Percentiles rank a stretch among this genome's conserved stretches.
These are phyloP conservation scores for Aphis craccivora DNA, from an alignment of 1,140 invertebrate species.

Conservation along the genomic window DNA sequence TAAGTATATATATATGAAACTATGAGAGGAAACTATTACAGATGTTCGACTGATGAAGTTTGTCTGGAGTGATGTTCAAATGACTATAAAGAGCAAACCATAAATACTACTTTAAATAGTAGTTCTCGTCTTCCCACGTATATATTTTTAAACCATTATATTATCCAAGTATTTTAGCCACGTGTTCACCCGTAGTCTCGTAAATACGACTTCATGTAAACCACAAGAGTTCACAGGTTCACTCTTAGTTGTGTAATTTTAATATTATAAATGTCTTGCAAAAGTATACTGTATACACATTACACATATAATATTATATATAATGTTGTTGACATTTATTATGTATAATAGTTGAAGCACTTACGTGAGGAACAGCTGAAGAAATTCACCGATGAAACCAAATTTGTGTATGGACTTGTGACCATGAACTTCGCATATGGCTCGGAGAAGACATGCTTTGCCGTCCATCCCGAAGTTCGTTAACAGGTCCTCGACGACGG, in stretches of 20 bases:
- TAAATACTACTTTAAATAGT: not conserved
- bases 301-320: no score
- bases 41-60: not conserved
- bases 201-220: not conserved
- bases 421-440: conserved; percentile 85
- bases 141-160: not conserved
- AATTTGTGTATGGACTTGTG: conserved; percentile 76
- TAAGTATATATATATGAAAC: no score
- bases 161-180: not conserved
- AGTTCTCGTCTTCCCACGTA: not conserved
- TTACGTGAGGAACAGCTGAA: conserved; percentile 83
- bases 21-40: no score
- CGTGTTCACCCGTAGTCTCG: not conserved
- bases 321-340: not conserved
- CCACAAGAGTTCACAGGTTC: not conserved
- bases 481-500: conserved; percentile 77
- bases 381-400: conserved; percentile 79
- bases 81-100: not conserved
- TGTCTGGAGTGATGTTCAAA: not conserved
- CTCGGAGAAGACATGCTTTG: conserved; percentile 79
- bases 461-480: conserved; percentile 80
- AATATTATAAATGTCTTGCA: not conserved
- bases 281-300: no score
- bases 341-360: conserved; percentile 61
- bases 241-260: not conserved